Percentiles rank a stretch among this genome's conserved stretches.
Conservation (phyloP, 1,140 invertebrate genomes). For the Bombus superbus region DNA sequence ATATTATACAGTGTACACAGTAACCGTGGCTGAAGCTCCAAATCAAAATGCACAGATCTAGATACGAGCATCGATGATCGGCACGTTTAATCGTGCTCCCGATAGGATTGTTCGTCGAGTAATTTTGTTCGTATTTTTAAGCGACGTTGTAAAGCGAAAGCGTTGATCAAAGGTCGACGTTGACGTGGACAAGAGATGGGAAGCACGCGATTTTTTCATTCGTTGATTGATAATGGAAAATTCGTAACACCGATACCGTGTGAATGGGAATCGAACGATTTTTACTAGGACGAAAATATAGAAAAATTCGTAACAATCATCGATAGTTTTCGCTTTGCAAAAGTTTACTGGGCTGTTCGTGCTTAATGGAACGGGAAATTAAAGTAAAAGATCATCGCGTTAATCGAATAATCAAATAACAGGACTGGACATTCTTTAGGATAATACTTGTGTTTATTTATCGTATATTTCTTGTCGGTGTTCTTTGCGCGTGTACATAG, state of each 20-base stretch:
- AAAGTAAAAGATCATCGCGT: not conserved
- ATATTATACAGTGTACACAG: constrained; percentile 42
- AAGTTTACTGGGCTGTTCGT: not conserved
- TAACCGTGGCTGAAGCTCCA: constrained; percentile 65
- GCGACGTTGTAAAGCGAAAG: constrained; percentile 30
- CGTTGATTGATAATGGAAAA: not conserved
- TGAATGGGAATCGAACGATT: not conserved
- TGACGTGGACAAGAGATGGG: not conserved
- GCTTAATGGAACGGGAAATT: not conserved
- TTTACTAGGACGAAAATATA: not conserved
- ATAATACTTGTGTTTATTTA: constrained; percentile 1
- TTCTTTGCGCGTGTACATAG: constrained; percentile 32
- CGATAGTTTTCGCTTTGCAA: not conserved
- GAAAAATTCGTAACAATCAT: not conserved
- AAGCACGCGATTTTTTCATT: not conserved
- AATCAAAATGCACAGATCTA: constrained; percentile 67
- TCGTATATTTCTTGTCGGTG: not conserved
- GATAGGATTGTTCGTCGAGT: constrained; percentile 19
- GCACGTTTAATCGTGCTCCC: not conserved
- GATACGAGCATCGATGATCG: constrained; percentile 8
- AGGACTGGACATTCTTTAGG: constrained; percentile 45
- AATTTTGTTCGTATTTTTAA: constrained; percentile 44
- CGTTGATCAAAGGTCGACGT: not conserved
- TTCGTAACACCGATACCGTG: not conserved
- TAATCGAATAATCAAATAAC: not conserved